Base-by-base conservation (phyloP, 2,888 invertebrate genomes). In the Teinopalpus imperialis region DNA sequence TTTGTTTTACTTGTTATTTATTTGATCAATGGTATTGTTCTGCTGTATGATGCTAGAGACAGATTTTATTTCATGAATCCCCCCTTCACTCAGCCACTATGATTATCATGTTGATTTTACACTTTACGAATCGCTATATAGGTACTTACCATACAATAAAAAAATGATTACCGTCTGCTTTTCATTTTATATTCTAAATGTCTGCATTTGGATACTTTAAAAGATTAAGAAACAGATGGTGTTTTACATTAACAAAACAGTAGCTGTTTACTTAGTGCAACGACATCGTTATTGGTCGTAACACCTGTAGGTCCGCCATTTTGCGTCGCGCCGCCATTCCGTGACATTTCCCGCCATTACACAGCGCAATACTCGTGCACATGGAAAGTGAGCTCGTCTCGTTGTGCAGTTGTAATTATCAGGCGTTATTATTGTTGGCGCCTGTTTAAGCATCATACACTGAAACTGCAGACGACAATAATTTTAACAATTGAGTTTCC, bases 391-490 rank as follows among this genome's bases (percentile, higher is more conserved):
- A 20, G 21, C 12, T 14, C 9, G 7, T 16, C 40, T 30, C 9
- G 23, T 31, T 31, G 14, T 41, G 41, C 41, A 16, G 23, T 24
- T 24, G 16, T 41, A 32, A 41, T 32, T 41, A 32, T 30, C 14
- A 8, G n/a, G 40, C 21, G 9, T 18, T 18, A 16, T 14, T 13
- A n/a, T 14, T 14, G 32, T n/a, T 26, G 41, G 41, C 41, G 41
- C 32, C 32, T 24, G 40, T 27, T 14, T 27, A 3, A 26, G 3
- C 10, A 20, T 12, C 13, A 8, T 20, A 6, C 5, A 2, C 27
- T 8, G 8, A 18, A 12, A 12, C 13, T 6, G 12, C 13, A 40
- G 30, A 20, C 39, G 20, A n/a, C 12, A 10, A 30, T 23, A n/a
- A 20, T 30, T 29, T 30, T 6, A 23, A 29, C 29, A 20, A 16